A percentile compares a stretch with the other conserved stretches of the same genome.
These are phyloP conservation scores for Psittacula derbiana DNA, from an alignment of 2,797 vertebrate species.

Conservation along the genomic window DNA sequence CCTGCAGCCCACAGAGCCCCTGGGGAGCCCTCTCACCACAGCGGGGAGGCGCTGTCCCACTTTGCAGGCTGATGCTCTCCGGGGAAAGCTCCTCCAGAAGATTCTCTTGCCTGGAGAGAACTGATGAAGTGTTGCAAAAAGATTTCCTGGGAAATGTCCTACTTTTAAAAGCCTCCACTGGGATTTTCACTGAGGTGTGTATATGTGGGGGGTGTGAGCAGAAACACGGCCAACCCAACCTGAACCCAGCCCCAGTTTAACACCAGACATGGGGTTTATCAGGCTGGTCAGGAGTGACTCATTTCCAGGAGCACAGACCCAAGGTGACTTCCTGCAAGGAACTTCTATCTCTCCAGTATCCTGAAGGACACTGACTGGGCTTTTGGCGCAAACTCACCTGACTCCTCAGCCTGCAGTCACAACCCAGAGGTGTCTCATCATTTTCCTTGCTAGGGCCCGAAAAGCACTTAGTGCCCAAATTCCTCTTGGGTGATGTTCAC, in stretches of 20 bases:
- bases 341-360: neutral
- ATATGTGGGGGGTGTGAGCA: neutral
- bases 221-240: neutral
- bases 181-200: constrained; percentile 31
- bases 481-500: neutral
- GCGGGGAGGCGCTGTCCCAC: neutral
- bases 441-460: neutral
- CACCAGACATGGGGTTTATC: neutral
- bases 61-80: constrained; percentile 21
- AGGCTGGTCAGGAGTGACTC: neutral
- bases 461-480: neutral
- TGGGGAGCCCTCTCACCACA: neutral
- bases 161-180: constrained; percentile 12
- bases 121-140: constrained; percentile 2
- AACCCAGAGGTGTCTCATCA: neutral
- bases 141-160: constrained; percentile 37
- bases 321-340: neutral
- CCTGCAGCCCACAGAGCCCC: neutral
- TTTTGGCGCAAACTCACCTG: neutral
- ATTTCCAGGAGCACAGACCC: neutral
- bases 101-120: neutral
- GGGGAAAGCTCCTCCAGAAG: constrained; percentile 21
- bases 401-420: neutral
- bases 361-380: neutral
- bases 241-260: neutral